These are phyloP conservation scores for Cardinalis cardinalis DNA, from an alignment of 2,113 vertebrate genomes.

Conservation along the genomic window DNA sequence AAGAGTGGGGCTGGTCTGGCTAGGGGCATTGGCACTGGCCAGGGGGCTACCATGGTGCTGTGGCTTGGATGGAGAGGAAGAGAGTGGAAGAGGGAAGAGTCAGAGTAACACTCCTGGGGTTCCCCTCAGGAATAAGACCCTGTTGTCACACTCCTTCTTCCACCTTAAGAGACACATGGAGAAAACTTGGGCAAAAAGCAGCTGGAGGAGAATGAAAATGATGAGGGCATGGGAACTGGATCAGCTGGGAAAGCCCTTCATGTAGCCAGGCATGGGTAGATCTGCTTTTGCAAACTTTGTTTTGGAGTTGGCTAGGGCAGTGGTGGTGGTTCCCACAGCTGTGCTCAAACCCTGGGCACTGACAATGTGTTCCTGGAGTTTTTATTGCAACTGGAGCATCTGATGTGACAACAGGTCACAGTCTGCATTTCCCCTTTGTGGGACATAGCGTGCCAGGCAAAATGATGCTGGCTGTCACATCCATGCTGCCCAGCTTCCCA, in stretches of 20 bases:
- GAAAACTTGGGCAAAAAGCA: background rate
- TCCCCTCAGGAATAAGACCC: background rate
- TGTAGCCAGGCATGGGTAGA: background rate
- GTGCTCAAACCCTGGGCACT: background rate
- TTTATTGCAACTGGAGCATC: background rate
- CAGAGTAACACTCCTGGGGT: background rate
- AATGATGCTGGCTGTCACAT: background rate
- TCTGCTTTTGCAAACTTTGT: background rate
- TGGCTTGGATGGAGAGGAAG: background rate
- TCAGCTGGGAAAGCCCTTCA: background rate
- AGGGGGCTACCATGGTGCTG: background rate
- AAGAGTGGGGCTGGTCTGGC: background rate
- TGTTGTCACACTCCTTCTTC: background rate
- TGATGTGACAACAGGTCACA: constrained; percentile 29
- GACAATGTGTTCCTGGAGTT: background rate
- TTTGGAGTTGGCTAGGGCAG: background rate
- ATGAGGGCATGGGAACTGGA: background rate
- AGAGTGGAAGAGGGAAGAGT: background rate
- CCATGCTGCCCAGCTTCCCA: background rate
- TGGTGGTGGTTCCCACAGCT: background rate
- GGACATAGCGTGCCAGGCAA: background rate
- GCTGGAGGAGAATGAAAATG: background rate
- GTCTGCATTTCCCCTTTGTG: background rate
- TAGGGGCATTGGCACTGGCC: background rate
- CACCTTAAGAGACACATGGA: accelerated